phyloP scores from a whole-genome alignment of 2,888 invertebrate species.

The Agrochola lychnidis region DNA sequence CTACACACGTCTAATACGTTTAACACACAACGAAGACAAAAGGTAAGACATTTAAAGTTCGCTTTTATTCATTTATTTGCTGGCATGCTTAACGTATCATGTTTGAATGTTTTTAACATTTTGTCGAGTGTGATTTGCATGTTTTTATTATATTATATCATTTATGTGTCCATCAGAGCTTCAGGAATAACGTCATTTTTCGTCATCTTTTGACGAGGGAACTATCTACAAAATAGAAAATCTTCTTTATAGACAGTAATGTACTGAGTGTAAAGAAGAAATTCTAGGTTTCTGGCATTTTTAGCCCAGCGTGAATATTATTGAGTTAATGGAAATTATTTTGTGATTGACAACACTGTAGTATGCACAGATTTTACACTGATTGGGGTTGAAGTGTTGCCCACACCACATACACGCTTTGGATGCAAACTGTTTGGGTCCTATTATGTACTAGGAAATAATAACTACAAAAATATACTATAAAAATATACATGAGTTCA shows the following conservation, averaged over 20 bases:
- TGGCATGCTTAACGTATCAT: slow-evolving; percentile 72
- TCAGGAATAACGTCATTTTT: not conserved
- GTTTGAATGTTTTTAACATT: slow-evolving; percentile 54
- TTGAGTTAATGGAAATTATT: not conserved
- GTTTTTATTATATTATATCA: slow-evolving; percentile 34
- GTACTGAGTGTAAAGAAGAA: not conserved
- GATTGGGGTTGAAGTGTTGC: slow-evolving; percentile 20
- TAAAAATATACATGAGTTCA: not conserved
- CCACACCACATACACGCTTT: not conserved
- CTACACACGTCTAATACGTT: slow-evolving; percentile 24
- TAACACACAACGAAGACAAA: slow-evolving; percentile 32
- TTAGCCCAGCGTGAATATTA: slow-evolving; percentile 1
- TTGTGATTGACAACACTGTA: slow-evolving; percentile 35
- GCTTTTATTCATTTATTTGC: slow-evolving; percentile 78
- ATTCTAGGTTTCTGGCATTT: not conserved
- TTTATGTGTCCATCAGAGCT: slow-evolving; percentile 2
- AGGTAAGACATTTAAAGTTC: slow-evolving; percentile 74
- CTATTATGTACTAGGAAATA: not conserved
- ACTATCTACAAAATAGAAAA: not conserved
- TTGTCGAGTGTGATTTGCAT: slow-evolving; percentile 54
- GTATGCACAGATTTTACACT: slow-evolving; percentile 30
- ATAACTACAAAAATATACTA: not conserved
- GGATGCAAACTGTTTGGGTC: not conserved
- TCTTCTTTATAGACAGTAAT: not conserved
- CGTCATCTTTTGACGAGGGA: not conserved